Percentiles rank a stretch among this genome's conserved stretches.
Conservation (phyloP, 2,797 vertebrate genomes). For the Chanos chanos region DNA sequence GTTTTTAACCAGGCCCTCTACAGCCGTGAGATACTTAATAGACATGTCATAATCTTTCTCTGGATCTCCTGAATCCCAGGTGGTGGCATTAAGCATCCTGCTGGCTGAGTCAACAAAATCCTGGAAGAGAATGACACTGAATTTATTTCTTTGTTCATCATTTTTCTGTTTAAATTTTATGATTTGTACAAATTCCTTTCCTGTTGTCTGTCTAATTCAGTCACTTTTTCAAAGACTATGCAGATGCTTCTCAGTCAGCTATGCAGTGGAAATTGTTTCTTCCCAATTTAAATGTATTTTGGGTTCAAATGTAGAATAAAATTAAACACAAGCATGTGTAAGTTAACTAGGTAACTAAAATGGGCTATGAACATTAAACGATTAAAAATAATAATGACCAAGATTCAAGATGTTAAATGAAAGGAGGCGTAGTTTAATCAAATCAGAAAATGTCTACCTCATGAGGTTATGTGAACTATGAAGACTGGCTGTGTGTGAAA, state of each 20-base stretch:
- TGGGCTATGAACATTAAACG: too few relatives aligned
- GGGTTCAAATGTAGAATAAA: too few relatives aligned
- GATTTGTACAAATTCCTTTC: not conserved
- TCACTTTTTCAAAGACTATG: not conserved
- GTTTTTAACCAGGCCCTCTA: conserved; percentile 65
- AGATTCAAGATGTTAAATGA: too few relatives aligned
- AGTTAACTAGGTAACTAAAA: too few relatives aligned
- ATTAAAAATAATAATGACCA: too few relatives aligned
- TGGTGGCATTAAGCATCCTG: conserved; percentile 59
- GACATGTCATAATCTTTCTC: conserved; percentile 19
- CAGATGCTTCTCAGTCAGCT: not conserved
- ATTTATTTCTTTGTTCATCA: too few relatives aligned
- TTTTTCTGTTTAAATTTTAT: not conserved
- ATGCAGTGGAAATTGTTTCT: not conserved
- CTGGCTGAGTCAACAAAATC: conserved; percentile 60
- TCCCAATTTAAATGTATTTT: too few relatives aligned
- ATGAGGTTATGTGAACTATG: too few relatives aligned
- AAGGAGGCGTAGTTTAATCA: not conserved
- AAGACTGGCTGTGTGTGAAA: not conserved
- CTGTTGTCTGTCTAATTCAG: too few relatives aligned
- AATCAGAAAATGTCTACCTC: too few relatives aligned
- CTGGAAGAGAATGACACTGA: conserved; percentile 50
- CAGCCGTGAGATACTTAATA: conserved; percentile 54
- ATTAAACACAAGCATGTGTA: too few relatives aligned
- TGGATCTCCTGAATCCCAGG: conserved; percentile 24